These are phyloP conservation scores for Phyllotis vaccarum DNA, from an alignment of 2,797 vertebrate species.

Conservation along the genomic window DNA sequence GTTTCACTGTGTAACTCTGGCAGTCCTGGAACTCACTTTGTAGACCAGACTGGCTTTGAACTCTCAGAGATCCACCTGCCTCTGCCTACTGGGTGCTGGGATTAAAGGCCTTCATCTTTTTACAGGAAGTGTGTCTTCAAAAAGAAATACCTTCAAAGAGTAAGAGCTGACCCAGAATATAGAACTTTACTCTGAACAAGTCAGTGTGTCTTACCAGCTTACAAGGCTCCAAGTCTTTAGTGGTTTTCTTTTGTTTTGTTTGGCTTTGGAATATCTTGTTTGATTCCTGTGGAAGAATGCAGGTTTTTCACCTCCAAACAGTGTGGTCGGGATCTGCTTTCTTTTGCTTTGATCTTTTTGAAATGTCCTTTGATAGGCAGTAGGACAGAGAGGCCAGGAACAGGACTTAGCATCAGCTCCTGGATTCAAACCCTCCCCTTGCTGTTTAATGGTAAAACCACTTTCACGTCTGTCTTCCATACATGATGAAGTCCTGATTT, in stretches of 20 bases:
- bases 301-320: neutral
- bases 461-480: neutral
- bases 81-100: neutral
- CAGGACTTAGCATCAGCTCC: neutral
- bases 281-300: neutral
- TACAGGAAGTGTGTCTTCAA: neutral
- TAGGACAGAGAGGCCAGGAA: neutral
- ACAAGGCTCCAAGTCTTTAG: neutral
- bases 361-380: neutral
- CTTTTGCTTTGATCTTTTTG: neutral
- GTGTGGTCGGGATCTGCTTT: neutral
- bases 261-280: neutral
- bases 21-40: neutral
- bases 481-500: neutral
- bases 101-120: neutral
- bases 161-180: neutral
- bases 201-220: accelerated
- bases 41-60: neutral
- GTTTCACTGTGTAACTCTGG: neutral
- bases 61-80: neutral
- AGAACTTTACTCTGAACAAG: neutral
- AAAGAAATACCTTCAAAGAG: neutral
- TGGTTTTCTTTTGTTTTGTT: neutral
- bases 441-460: neutral
- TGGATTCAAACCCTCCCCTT: neutral